Base-by-base conservation (phyloP, 2,888 invertebrate genomes). In the Caenorhabditis macrosperma region DNA sequence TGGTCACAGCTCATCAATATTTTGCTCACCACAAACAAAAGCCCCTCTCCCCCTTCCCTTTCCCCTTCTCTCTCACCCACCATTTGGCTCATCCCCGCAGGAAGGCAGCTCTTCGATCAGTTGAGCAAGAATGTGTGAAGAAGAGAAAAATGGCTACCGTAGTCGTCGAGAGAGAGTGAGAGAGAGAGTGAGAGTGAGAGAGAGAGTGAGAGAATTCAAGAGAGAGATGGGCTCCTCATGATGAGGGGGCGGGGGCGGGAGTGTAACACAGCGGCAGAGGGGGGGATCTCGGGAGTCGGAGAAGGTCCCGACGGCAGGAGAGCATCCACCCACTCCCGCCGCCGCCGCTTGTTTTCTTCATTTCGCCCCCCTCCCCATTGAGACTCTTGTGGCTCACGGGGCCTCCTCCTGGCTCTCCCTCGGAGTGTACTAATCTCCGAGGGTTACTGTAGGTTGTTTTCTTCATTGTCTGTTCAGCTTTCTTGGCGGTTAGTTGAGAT, bases 41-140 rank as follows among this genome's bases (percentile, higher is more conserved):
- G 52, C 30, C 22, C 28, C 24, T 52, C 20, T 20, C 20, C 48
- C 24, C 24, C 35, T 52, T 26, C n/a, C 12, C n/a, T 44, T 52
- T 52, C 71, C 48, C 60, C 59, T 52, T 30, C 41, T 22, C 57
- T 52, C 50, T 24, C 44, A 46, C 46, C 15, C 38, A 44, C 48
- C 30, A 26, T 30, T 66, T 68, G n/a, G n/a, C n/a, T n/a, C n/a
- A n/a, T n/a, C n/a, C n/a, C n/a, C n/a, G n/a, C n/a, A n/a, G n/a
- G n/a, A n/a, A n/a, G n/a, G n/a, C n/a, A 59, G 64, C 66, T 75
- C 74, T 66, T 72, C 72, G 72, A 64, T 72, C 72, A 72, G 61
- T 63, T 55, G 57, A 26, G 7, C 12, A 46, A 41, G 48, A 66
- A 63, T 20, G 63, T 55, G 71, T 48, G 72, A 72, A 64, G 60